Evolutionary conservation across 2,797 vertebrate species (phyloP).

Genomic region (Rhinophrynus dorsalis): DNA sequence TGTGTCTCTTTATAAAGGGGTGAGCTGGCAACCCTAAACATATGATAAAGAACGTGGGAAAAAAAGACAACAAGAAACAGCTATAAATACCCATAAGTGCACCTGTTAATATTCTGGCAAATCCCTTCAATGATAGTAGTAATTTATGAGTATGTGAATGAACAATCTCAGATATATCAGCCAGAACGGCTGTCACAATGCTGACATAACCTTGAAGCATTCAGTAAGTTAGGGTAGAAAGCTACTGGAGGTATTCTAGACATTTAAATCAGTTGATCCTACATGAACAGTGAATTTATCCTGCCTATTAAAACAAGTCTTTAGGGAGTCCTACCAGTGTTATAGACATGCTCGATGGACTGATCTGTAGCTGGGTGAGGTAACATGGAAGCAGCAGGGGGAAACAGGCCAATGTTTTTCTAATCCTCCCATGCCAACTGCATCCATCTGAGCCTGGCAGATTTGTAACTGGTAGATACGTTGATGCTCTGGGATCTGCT

Average conservation of each 20-base stretch:
- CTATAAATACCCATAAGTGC: conserved; percentile 55
- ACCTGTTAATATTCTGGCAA: conserved; percentile 67
- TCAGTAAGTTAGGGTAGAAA: conserved; percentile 63
- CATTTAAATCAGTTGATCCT: conserved; percentile 87
- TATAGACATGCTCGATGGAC: conserved; percentile 73
- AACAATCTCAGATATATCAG: conserved; percentile 69
- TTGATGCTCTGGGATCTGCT: conserved; percentile 63
- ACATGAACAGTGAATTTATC: conserved; percentile 72
- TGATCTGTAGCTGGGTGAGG: conserved; percentile 71
- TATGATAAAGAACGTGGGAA: conserved; percentile 33
- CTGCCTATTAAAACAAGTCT: conserved; percentile 70
- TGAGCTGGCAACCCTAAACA: background rate
- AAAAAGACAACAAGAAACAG: background rate
- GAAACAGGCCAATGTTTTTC: conserved; percentile 69
- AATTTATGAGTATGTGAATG: conserved; percentile 72
- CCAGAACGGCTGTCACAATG: conserved; percentile 69
- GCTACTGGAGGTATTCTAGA: conserved; percentile 75
- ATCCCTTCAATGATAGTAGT: conserved; percentile 61
- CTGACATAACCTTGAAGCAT: conserved; percentile 76
- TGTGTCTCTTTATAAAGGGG: background rate
- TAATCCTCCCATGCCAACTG: conserved; percentile 67
- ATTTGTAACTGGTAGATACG: conserved; percentile 65
- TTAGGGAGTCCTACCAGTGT: conserved; percentile 75
- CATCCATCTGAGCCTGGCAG: conserved; percentile 66
- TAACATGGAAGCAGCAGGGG: conserved; percentile 64